A percentile compares a stretch with the other conserved stretches of the same genome.
These are phyloP conservation scores for Hyperopisus bebe DNA, from an alignment of 2,113 vertebrate species.

Conservation along the genomic window DNA sequence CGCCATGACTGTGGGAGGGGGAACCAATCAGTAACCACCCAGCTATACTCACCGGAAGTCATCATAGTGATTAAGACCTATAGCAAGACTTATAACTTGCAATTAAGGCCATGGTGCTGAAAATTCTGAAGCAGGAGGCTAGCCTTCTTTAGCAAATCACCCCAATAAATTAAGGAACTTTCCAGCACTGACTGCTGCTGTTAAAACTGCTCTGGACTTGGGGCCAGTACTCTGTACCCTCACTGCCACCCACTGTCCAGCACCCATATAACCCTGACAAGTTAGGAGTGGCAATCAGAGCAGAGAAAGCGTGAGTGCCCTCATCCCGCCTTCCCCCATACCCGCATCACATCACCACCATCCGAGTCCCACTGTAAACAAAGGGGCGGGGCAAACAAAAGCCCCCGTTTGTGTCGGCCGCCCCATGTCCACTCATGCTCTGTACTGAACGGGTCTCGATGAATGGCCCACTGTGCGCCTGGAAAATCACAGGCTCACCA, in stretches of 20 bases:
- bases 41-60: neutral
- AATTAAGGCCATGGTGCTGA: neutral
- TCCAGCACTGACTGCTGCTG: neutral
- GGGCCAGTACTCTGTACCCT: neutral
- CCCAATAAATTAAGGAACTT: neutral
- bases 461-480: neutral
- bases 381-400: neutral
- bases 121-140: neutral
- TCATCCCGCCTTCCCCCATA: neutral
- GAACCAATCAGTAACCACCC: neutral
- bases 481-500: neutral
- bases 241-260: neutral
- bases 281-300: neutral
- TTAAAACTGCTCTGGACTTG: neutral
- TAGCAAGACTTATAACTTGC: neutral
- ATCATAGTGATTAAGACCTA: neutral
- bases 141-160: neutral
- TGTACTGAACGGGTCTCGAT: neutral
- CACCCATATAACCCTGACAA: neutral
- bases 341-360: neutral
- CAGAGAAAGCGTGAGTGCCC: neutral
- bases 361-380: neutral
- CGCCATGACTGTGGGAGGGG: conserved; percentile 79
- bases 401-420: neutral
- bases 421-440: neutral